Evolutionary conservation across 2,113 vertebrate genomes (phyloP).

Genomic region (Tragelaphus strepsiceros): DNA sequence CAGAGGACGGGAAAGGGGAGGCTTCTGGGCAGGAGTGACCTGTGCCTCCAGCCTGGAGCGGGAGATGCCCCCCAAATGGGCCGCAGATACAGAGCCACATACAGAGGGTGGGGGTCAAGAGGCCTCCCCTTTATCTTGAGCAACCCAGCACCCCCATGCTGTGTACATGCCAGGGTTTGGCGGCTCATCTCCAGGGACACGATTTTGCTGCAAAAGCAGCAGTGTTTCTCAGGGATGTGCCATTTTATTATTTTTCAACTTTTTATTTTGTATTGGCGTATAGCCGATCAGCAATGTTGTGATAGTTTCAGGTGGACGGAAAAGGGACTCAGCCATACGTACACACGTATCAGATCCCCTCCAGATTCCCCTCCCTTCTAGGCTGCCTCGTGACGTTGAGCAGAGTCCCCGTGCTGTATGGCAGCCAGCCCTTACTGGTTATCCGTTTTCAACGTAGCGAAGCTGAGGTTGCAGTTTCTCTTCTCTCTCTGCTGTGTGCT

Average conservation of each 20-base stretch:
- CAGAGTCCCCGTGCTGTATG: background rate
- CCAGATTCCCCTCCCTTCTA: background rate
- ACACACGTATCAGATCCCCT: background rate
- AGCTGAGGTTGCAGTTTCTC: background rate
- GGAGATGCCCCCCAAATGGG: background rate
- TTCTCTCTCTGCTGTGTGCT: background rate
- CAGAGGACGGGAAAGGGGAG: background rate
- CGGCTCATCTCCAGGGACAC: background rate
- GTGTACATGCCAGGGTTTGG: background rate
- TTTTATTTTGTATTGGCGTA: background rate
- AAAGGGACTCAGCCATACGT: fast-evolving
- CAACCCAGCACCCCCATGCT: background rate
- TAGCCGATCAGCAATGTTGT: fast-evolving
- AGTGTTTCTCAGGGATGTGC: background rate
- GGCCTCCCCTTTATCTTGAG: background rate
- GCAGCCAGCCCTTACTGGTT: background rate
- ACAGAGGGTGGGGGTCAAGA: background rate
- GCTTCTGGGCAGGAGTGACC: fast-evolving
- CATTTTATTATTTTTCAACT: background rate
- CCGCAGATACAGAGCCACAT: background rate
- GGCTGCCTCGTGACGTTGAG: background rate
- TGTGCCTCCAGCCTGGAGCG: fast-evolving
- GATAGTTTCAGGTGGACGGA: background rate
- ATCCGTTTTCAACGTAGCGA: background rate
- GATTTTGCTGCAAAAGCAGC: no score